Conservation (phyloP, 2,888 invertebrate species). For the Abscondita cerata region DNA sequence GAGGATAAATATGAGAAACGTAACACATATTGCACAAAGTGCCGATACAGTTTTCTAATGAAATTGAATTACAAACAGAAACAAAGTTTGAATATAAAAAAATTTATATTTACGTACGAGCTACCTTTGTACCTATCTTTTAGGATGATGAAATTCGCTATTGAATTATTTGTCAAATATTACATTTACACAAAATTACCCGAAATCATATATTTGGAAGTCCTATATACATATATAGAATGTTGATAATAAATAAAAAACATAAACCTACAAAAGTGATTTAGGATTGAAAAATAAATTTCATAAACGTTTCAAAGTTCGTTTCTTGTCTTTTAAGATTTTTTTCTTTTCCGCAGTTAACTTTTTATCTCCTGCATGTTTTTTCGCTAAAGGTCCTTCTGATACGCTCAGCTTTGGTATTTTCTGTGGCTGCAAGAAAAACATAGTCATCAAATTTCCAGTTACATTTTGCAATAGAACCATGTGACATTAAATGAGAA, state of each 20-base stretch:
- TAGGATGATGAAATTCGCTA: no score
- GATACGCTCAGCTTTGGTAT: conserved; percentile 60
- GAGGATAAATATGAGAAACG: background rate
- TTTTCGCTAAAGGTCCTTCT: conserved; percentile 80
- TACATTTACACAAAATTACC: background rate
- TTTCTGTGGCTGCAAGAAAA: conserved; percentile 61
- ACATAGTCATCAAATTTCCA: conserved; percentile 15
- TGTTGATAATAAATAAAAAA: conserved; percentile 12
- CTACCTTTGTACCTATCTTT: background rate
- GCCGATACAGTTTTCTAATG: background rate
- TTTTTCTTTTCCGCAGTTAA: conserved; percentile 74
- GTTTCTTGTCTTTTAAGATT: conserved; percentile 82
- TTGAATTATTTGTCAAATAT: background rate
- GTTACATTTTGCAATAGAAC: conserved; percentile 10
- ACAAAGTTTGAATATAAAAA: background rate
- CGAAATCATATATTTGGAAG: conserved; percentile 23
- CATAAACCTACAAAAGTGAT: conserved; percentile 4
- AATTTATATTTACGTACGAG: background rate
- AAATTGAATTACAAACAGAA: background rate
- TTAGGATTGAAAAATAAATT: conserved; percentile 30
- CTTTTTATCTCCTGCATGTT: conserved; percentile 84
- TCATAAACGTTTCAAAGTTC: conserved; percentile 87
- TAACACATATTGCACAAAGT: conserved; percentile 17
- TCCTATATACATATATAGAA: conserved; percentile 25
- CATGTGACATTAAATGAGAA: no score